Base-by-base conservation (phyloP, 1,140 invertebrate species). In the Holcopasites calliopsidis region DNA sequence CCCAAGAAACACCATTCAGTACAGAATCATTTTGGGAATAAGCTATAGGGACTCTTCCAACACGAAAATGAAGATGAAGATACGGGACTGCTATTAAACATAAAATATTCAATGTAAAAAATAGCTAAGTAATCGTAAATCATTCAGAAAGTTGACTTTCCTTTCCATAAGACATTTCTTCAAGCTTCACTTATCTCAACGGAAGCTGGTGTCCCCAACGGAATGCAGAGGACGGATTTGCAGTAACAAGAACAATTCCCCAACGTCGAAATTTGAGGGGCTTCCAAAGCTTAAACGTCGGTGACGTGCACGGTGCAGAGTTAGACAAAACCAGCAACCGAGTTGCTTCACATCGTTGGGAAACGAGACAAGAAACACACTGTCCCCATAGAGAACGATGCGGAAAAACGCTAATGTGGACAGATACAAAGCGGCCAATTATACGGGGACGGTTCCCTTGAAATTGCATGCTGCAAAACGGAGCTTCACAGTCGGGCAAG, bases 391-490 rank as follows among this genome's bases (percentile, higher is more conserved):
- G 16, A 70, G 23, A 13, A 23, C 10, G 26, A 4, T 2, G 33
- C 38, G 21, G 11, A 49, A 49, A 49, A 60, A 70, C 40, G 13
- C 11, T 70, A 28, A 57, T 60, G 42, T 70, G 68, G 68, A 60
- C 68, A 70, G 40, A 49, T 70, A 70, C 40, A 70, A 60, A 60
- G 55, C 68, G 21, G 23, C 68, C 55, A 70, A 70, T 70, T 70
- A 58, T 70, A 18, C 11, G 28, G 16, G n/a, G 42, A 18, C 42
- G 31, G 42, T 70, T 70, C 35, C 40, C 42, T 60, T 60, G 68
- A 70, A 70, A 70, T 60, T 49, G 16, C 42, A 13, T 18, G 16
- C 10, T 4, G 5, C 16, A 60, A 35, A 44, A 38, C 58, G 38
- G 38, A 26, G 16, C 10, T 16, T 42, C 16, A 26, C 40, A 33